Conservation (phyloP, 2,113 vertebrate species). For the Pachyramphus minor region DNA sequence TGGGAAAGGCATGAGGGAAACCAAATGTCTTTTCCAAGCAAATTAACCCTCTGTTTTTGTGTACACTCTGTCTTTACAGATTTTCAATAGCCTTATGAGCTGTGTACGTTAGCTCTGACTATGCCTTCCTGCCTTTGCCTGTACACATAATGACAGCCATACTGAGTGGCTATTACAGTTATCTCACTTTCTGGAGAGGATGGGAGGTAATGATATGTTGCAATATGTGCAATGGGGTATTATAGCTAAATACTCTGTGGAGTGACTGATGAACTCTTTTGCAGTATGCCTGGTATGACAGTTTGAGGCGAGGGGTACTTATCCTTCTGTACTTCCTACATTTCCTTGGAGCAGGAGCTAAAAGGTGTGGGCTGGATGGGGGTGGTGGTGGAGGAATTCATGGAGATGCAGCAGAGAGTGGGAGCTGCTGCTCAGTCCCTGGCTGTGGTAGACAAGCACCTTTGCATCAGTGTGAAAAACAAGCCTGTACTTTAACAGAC, state of each 20-base stretch:
- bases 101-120: slow-evolving; percentile 27
- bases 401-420: neutral
- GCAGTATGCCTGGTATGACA: neutral
- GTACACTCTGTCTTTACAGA: neutral
- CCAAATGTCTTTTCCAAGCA: neutral
- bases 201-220: slow-evolving; percentile 54
- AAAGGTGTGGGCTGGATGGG: neutral
- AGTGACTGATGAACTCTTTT: slow-evolving; percentile 39
- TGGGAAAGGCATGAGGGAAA: neutral
- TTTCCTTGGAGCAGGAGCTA: neutral
- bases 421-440: neutral
- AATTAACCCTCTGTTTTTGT: slow-evolving; percentile 35
- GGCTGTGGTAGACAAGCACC: neutral
- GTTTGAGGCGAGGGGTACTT: neutral
- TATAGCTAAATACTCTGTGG: slow-evolving; percentile 20
- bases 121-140: neutral
- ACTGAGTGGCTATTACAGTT: slow-evolving; percentile 20
- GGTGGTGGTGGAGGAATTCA: neutral
- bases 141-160: slow-evolving; percentile 22
- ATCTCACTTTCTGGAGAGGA: slow-evolving; percentile 50
- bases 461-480: neutral
- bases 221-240: slow-evolving; percentile 55
- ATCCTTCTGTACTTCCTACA: slow-evolving; percentile 18
- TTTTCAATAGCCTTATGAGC: slow-evolving; percentile 27
- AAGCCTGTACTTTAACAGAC: neutral